A percentile compares a stretch with the other conserved stretches of the same genome.
Conservation (phyloP, 2,113 vertebrate species). For the Daphoenositta chrysoptera region DNA sequence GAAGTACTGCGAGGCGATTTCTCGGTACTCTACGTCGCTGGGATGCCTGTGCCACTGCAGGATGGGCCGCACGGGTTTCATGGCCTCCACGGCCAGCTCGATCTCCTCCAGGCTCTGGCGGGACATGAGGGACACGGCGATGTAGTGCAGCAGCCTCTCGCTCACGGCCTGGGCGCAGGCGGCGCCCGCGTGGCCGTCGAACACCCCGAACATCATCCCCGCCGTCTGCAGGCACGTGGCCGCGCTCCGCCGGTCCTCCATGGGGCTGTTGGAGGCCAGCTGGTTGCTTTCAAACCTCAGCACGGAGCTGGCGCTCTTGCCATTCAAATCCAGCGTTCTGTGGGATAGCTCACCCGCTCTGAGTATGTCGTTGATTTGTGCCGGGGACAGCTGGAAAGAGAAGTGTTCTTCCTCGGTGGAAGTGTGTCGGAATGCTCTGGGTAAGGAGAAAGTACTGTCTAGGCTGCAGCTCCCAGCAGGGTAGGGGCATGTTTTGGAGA, state of each 20-base stretch:
- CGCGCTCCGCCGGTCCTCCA: constrained; percentile 86
- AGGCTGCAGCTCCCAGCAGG: background rate
- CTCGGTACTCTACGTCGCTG: constrained; percentile 77
- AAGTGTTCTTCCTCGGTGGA: constrained; percentile 78
- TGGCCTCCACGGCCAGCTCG: constrained; percentile 82
- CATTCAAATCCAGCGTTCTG: constrained; percentile 71
- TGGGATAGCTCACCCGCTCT: constrained; percentile 81
- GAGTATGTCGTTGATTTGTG: constrained; percentile 83
- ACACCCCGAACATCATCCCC: constrained; percentile 93
- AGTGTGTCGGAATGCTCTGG: constrained; percentile 69
- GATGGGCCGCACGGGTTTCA: constrained; percentile 83
- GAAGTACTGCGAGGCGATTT: constrained; percentile 82
- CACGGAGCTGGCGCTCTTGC: constrained; percentile 74
- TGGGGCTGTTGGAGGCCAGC: constrained; percentile 86
- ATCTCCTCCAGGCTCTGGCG: constrained; percentile 83
- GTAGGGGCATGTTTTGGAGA: background rate
- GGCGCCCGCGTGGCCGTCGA: constrained; percentile 90
- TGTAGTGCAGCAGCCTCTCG: constrained; percentile 88
- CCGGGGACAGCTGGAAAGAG: constrained; percentile 77
- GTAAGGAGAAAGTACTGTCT: background rate
- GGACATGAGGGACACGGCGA: constrained; percentile 87
- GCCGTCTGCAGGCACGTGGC: constrained; percentile 86
- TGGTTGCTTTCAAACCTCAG: constrained; percentile 91
- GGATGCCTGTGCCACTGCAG: constrained; percentile 89
- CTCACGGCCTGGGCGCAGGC: constrained; percentile 91